phyloP scores from a whole-genome alignment of 2,113 vertebrate genomes.

The Hippolais icterina region DNA sequence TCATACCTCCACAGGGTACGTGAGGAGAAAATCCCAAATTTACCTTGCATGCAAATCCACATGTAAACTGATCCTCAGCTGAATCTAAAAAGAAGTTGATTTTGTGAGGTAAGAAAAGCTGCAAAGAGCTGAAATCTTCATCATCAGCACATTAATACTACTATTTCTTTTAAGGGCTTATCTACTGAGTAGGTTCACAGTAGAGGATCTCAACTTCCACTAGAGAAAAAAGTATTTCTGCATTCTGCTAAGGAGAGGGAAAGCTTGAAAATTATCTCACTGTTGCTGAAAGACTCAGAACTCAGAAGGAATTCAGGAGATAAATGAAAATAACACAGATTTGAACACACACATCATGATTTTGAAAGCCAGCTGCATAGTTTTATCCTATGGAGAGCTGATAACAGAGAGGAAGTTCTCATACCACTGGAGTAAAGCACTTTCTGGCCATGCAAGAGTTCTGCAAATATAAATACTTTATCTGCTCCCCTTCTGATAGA shows the following conservation, averaged over 20 bases:
- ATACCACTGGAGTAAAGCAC: not conserved
- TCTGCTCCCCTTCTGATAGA: not conserved
- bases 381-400: not conserved
- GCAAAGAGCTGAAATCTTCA: not conserved
- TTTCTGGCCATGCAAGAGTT: accelerated
- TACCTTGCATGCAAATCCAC: not conserved
- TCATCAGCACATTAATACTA: not conserved
- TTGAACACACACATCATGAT: not conserved
- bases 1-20: not conserved
- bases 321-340: not conserved
- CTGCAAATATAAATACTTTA: not conserved
- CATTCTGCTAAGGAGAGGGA: not conserved
- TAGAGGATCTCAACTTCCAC: not conserved
- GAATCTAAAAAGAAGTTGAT: not conserved
- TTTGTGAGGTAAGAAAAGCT: not conserved
- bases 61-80: not conserved
- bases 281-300: not conserved
- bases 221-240: not conserved
- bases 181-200: not conserved
- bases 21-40: not conserved
- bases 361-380: not conserved
- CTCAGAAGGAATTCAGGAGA: not conserved
- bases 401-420: not conserved
- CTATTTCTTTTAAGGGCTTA: not conserved
- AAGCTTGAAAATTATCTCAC: not conserved